phyloP scores from a whole-genome alignment of 2,113 vertebrate species.

The Pseudois nayaur region DNA sequence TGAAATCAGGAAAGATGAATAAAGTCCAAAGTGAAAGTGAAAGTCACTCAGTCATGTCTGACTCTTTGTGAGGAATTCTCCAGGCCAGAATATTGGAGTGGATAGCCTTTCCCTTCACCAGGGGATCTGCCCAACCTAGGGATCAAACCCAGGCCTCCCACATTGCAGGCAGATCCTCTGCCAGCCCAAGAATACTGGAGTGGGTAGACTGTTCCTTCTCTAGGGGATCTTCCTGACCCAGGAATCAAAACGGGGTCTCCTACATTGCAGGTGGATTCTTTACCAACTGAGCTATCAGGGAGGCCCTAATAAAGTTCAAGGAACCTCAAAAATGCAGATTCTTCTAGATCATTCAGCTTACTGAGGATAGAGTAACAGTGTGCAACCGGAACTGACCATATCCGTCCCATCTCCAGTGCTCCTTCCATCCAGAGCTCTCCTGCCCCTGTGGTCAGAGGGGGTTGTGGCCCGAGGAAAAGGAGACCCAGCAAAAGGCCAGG shows the following conservation, averaged over 20 bases:
- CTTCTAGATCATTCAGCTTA: not conserved
- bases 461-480: rapidly evolving
- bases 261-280: not conserved
- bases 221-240: not conserved
- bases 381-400: rapidly evolving
- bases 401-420: rapidly evolving
- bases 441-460: not conserved
- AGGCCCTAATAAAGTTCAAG: not conserved
- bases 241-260: not conserved
- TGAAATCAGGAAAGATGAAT: not conserved
- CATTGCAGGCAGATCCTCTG: not conserved
- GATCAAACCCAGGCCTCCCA: not conserved
- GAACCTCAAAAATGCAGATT: not conserved
- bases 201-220: not conserved
- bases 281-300: not conserved
- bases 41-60: not conserved
- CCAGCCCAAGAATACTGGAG: not conserved
- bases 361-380: not conserved
- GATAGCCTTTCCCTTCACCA: not conserved
- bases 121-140: not conserved
- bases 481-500: rapidly evolving
- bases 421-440: not conserved
- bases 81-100: not conserved
- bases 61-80: not conserved
- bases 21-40: not conserved